These are phyloP conservation scores for Euura saliciscinereae DNA, from an alignment of 1,140 invertebrate genomes.

Conservation along the genomic window DNA sequence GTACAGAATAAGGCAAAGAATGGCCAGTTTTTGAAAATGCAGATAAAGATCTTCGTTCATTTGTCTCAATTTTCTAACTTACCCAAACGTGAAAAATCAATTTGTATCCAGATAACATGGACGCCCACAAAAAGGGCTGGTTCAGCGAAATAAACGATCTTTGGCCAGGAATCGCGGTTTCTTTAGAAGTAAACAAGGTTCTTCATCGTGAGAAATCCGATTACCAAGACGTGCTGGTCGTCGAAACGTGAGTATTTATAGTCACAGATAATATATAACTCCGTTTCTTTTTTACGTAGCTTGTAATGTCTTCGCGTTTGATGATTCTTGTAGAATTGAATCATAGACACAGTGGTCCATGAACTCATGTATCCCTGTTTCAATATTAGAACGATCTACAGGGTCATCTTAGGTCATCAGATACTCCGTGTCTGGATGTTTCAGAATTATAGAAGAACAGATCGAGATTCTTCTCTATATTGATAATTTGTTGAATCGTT, in stretches of 20 bases:
- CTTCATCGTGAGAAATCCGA: conserved; percentile 83
- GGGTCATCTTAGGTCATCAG: too few relatives aligned
- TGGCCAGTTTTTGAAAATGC: too few relatives aligned
- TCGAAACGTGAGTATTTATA: conserved; percentile 79
- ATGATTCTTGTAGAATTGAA: neutral
- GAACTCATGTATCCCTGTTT: neutral
- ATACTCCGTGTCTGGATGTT: too few relatives aligned
- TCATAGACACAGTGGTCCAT: neutral
- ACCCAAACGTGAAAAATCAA: too few relatives aligned
- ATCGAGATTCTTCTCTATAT: too few relatives aligned
- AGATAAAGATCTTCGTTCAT: too few relatives aligned
- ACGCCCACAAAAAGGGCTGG: conserved; percentile 80
- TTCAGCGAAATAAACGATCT: conserved; percentile 87
- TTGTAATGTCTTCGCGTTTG: too few relatives aligned
- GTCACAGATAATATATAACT: neutral
- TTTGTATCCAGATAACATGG: conserved; percentile 51
- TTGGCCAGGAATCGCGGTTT: conserved; percentile 92
- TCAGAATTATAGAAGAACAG: too few relatives aligned
- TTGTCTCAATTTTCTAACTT: too few relatives aligned
- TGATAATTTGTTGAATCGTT: too few relatives aligned
- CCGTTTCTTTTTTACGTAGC: too few relatives aligned
- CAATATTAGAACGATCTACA: neutral
- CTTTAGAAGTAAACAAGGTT: conserved; percentile 85
- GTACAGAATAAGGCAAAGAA: too few relatives aligned
- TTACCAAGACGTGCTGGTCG: conserved; percentile 89